Conservation (phyloP, 1,140 invertebrate species). For the Phenacoccus solenopsis region DNA sequence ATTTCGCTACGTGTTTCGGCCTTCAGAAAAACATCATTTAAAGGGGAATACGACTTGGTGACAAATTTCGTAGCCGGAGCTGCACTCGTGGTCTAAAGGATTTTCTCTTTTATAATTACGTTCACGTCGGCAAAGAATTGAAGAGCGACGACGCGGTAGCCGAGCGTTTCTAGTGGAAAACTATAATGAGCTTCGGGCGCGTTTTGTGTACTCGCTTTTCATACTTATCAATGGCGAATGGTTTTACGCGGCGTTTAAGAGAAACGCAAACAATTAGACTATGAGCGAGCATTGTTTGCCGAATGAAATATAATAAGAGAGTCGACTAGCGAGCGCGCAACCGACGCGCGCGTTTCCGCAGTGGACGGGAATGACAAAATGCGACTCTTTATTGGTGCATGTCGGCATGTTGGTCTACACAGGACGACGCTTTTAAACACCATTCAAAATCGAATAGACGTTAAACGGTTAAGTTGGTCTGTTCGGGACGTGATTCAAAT, state of each 20-base stretch:
- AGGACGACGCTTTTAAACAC: constrained; percentile 4
- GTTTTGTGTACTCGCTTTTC: background rate
- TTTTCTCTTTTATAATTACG: too few species aligned
- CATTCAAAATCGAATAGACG: constrained; percentile 14
- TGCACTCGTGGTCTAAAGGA: too few species aligned
- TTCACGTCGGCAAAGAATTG: too few species aligned
- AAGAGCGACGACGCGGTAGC: too few species aligned
- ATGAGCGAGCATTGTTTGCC: background rate
- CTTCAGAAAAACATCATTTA: too few species aligned
- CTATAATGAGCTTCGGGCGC: background rate
- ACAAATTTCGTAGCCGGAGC: too few species aligned
- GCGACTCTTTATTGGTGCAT: constrained; percentile 11
- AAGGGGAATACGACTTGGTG: too few species aligned
- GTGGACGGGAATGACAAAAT: background rate
- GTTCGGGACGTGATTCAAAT: constrained; percentile 16
- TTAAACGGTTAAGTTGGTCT: constrained; percentile 12
- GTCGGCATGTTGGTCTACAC: constrained; percentile 10
- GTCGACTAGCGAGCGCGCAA: background rate
- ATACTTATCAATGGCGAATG: background rate
- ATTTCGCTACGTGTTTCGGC: too few species aligned
- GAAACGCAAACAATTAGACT: constrained; percentile 13
- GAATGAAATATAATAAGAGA: constrained; percentile 15
- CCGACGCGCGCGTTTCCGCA: too few species aligned
- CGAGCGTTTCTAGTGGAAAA: background rate
- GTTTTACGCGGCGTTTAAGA: background rate